Evolutionary conservation across 2,797 vertebrate genomes (phyloP).

Genomic region (Pogoniulus pusillus): DNA sequence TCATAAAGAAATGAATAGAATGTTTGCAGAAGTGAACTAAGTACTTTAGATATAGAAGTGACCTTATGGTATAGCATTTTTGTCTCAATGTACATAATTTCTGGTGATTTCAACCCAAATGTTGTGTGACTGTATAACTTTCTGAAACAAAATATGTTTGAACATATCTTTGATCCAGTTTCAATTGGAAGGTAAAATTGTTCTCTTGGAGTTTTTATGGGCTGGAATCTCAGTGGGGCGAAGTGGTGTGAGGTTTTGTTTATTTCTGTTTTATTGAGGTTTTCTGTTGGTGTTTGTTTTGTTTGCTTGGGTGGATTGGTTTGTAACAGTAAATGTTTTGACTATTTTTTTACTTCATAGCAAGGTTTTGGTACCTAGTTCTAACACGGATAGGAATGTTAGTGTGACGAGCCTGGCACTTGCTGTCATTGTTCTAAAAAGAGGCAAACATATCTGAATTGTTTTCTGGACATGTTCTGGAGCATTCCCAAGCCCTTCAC

Average conservation of each 20-base stretch:
- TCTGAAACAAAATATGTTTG: background rate
- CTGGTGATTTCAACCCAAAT: background rate
- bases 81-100: background rate
- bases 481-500: background rate
- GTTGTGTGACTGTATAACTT: background rate
- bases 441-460: background rate
- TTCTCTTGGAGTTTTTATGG: background rate
- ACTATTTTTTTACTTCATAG: background rate
- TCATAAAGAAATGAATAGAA: background rate
- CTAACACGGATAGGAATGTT: background rate
- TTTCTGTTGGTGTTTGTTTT: too few relatives aligned
- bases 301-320: background rate
- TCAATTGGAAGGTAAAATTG: background rate
- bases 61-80: background rate
- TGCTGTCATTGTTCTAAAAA: background rate
- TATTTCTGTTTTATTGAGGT: background rate
- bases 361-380: background rate
- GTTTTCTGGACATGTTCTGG: background rate
- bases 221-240: background rate
- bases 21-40: background rate
- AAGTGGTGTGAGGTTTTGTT: background rate
- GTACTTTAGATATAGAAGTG: background rate
- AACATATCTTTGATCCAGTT: background rate
- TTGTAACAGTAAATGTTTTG: background rate
- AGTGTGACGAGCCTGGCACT: background rate